phyloP scores from a whole-genome alignment of 2,113 vertebrate species.

The Nanorana parkeri region DNA sequence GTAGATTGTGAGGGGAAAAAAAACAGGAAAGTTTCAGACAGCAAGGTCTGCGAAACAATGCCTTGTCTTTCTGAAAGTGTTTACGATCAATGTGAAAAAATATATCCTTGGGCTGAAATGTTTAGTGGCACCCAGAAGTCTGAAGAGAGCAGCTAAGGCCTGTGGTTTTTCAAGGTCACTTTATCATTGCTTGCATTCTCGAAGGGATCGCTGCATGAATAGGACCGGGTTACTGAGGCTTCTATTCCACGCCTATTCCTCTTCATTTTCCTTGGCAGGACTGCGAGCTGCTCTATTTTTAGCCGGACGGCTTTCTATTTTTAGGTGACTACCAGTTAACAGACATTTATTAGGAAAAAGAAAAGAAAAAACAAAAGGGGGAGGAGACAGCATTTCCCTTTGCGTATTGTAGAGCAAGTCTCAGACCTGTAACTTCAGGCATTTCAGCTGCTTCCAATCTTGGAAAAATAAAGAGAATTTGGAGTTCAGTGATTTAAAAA shows the following conservation, averaged over 20 bases:
- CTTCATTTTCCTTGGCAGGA: constrained; percentile 91
- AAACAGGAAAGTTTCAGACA: constrained; percentile 65
- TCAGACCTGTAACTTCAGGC: constrained; percentile 83
- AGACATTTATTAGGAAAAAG: constrained; percentile 87
- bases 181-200: constrained; percentile 77
- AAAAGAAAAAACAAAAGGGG: constrained; percentile 75
- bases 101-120: constrained; percentile 84
- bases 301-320: constrained; percentile 91
- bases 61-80: constrained; percentile 77
- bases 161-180: constrained; percentile 83
- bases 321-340: constrained; percentile 91
- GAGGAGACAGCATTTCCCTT: constrained; percentile 72
- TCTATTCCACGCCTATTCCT: constrained; percentile 91
- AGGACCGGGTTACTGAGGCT: constrained; percentile 83
- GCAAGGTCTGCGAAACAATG: constrained; percentile 76
- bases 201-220: constrained; percentile 86
- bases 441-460: constrained; percentile 85
- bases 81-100: constrained; percentile 74
- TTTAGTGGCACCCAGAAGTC: constrained; percentile 86
- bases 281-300: constrained; percentile 91
- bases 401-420: constrained; percentile 76
- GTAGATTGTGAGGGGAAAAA: constrained; percentile 33
- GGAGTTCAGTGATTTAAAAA: constrained; percentile 86
- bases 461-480: constrained; percentile 83
- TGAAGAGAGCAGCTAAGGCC: constrained; percentile 80